Evolutionary conservation across 2,113 vertebrate species (phyloP).

Genomic region (Bombycilla garrulus): DNA sequence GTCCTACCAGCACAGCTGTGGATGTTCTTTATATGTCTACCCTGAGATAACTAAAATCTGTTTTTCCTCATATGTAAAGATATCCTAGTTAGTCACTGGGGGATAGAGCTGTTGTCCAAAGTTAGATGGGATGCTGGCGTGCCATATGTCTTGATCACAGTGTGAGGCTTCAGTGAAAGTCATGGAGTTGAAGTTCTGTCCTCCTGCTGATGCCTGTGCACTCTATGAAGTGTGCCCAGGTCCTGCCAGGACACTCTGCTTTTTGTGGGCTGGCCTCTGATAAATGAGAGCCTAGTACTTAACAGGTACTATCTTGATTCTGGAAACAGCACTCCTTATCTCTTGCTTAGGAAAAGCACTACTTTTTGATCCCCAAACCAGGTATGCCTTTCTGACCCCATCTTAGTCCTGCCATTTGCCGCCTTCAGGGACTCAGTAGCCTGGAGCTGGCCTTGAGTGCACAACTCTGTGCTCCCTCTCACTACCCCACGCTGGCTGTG

Average conservation of each 20-base stretch:
- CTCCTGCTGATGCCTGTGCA: neutral
- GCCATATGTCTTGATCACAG: neutral
- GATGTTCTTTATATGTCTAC: neutral
- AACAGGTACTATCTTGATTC: neutral
- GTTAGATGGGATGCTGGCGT: neutral
- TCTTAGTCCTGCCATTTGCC: neutral
- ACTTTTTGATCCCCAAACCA: neutral
- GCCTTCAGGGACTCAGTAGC: neutral
- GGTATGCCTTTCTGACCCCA: neutral
- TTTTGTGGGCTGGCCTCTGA: neutral
- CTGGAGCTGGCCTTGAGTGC: neutral
- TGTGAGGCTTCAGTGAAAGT: neutral
- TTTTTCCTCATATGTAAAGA: neutral
- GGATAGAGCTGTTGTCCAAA: neutral
- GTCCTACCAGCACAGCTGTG: neutral
- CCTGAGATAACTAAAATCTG: neutral
- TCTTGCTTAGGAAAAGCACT: neutral
- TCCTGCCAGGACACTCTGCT: neutral
- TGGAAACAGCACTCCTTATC: neutral
- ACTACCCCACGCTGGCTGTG: neutral
- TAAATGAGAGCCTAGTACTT: neutral
- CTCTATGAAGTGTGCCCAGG: neutral
- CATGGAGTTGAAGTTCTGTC: neutral
- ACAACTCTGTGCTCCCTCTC: neutral
- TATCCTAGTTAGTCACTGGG: neutral